Evolutionary conservation across 2,888 invertebrate genomes (phyloP), one percentile per base, ranked within the genome.

Genomic region (Amphipoea oculea): DNA sequence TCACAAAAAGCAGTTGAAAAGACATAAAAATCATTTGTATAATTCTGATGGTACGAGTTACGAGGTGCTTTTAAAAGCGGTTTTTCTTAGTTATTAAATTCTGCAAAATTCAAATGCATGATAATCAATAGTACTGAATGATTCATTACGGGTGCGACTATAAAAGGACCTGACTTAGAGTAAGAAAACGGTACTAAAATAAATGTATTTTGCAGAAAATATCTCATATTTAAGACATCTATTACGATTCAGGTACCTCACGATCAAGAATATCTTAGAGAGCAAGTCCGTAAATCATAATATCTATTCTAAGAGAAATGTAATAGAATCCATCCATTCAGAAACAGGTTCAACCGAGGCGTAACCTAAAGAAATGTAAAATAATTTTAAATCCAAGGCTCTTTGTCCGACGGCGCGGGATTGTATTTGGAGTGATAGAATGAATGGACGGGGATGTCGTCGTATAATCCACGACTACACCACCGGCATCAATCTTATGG

Each of bases 401-500:
- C 83, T 78, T 85, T 86, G 78, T 85, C 71, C 45, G 63, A 11
- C 70, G 66, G 76, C 57, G 78, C 48, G 66, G 75, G 74, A 79
- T 79, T 83, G 77, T 76, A 74, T 81, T 70, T 73, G 70, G 83
- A 87, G 86, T 85, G 89, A 90, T 88, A 87, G 83, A 88, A 88
- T 77, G 87, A 86, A 81, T 81, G 65, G 65, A 48, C 83, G 83
- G 82, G 81, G 82, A 84, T 85, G 88, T 86, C 89, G 83, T 81
- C 82, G 88, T 89, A 88, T 90, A 90, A 91, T 90, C 89, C 87
- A 78, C 79, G 71, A 75, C 78, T 81, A 76, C 77, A 78, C 66
- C 75, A 78, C 62, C 78, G 86, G 81, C 90, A 92, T 92, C 91
- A 88, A 91, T 91, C 90, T 91, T 89, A 78, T 78, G 82, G 81